These are phyloP conservation scores for Leucophora obtusa DNA, from an alignment of 2,888 invertebrate genomes.

Conservation along the genomic window DNA sequence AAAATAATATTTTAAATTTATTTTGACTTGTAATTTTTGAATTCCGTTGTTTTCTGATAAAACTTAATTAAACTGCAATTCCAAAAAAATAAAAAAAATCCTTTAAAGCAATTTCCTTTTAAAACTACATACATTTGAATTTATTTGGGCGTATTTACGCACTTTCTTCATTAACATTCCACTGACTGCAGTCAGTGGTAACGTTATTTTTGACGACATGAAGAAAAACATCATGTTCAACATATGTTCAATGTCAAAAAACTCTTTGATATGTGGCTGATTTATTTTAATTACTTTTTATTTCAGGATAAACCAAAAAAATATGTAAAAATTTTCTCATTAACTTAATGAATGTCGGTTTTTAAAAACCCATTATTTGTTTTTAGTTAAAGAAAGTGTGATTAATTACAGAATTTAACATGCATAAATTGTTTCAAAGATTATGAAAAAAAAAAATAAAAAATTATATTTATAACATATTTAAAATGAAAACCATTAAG, in stretches of 20 bases:
- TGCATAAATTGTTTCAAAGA: conserved; percentile 2
- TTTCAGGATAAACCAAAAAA: neutral
- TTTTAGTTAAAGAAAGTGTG: conserved; percentile 32
- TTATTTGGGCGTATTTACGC: neutral
- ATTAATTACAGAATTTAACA: conserved; percentile 40
- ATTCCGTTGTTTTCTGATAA: too few species aligned
- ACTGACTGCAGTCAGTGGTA: neutral
- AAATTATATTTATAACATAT: neutral
- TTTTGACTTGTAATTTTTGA: too few species aligned
- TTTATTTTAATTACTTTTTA: conserved; percentile 50
- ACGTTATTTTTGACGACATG: neutral
- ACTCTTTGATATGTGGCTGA: conserved; percentile 16
- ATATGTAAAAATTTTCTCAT: conserved; percentile 35
- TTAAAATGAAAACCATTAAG: neutral
- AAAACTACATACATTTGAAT: neutral
- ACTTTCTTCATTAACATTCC: neutral
- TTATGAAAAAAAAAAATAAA: neutral
- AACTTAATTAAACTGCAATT: too few species aligned
- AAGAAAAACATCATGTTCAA: neutral
- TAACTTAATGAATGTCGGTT: conserved; percentile 47
- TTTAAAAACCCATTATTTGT: conserved; percentile 33
- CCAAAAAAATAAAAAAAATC: too few species aligned
- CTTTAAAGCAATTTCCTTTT: too few species aligned
- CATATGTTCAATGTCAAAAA: conserved; percentile 17
- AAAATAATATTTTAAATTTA: too few species aligned